Base-by-base conservation (phyloP, 2,797 vertebrate genomes). In the Epinephelus awoara region DNA sequence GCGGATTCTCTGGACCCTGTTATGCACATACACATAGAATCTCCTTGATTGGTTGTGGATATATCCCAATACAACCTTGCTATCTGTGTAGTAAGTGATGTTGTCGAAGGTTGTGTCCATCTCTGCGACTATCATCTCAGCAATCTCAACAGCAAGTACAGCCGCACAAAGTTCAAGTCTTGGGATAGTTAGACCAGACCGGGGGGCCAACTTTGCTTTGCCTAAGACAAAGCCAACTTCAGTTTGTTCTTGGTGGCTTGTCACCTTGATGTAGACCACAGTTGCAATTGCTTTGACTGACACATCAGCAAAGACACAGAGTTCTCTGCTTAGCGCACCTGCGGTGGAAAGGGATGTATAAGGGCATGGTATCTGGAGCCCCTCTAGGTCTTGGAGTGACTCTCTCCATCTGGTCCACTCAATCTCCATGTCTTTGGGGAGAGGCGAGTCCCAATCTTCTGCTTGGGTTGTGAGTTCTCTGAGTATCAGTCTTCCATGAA, bases 61-160 rank as follows among this genome's bases (percentile, higher is more conserved):
- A 3, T 79, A 67, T 0, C 69, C 49, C 3, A 79, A 5, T 5
- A 73, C 50, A 3, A 73, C 69, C 18, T 73, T 79, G 46, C 47
- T 79, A 3, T 79, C 68, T 1, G 63, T 73, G 13, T 49, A 68
- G 0, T n/a, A 79, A 10, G 7, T 19, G 8, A 79, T 56, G n/a
- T 13, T 27, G 10, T 67, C 12, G 2, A 79, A 55, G 2, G 11
- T 18, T 3, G 14, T 17, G 12, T 69, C 58, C 42, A 74, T 56
- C 17, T 73, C 71, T 40, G 21, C 1, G 1, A 9, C 15, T 6
- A 50, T 11, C 8, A 56, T 3, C 21, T 73, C 29, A 0, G 50
- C 42, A 1, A 64, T 19, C 12, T 74, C 23, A 0, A 74, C 56
- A 1, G 49, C 42, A 0, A 68, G 50, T 3, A 79, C 56, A 19